phyloP scores from a whole-genome alignment of 2,113 vertebrate species.

The Ramphastos sulfuratus region DNA sequence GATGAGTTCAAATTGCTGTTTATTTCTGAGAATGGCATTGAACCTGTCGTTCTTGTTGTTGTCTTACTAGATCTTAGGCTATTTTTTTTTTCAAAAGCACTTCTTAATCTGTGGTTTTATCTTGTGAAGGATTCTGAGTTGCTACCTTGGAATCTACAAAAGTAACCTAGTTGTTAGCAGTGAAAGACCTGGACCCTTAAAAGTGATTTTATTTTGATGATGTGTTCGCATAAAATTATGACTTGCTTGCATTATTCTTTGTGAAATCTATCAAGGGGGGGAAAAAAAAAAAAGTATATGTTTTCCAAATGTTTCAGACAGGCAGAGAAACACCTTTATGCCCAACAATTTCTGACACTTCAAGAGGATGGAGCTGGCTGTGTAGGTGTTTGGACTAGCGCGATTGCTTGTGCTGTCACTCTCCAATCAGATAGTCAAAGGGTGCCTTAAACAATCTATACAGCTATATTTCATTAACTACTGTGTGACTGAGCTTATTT shows the following conservation, averaged over 20 bases:
- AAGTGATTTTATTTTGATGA: background rate
- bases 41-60: background rate
- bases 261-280: background rate
- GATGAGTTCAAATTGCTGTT: background rate
- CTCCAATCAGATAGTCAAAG: background rate
- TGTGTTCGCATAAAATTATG: background rate
- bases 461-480: constrained; percentile 1
- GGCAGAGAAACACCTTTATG: background rate
- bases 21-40: background rate
- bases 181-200: background rate
- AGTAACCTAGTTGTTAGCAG: background rate
- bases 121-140: background rate
- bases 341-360: background rate
- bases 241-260: background rate
- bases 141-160: background rate
- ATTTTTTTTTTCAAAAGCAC: background rate
- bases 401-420: background rate
- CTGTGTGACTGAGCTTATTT: constrained; percentile 11
- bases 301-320: background rate
- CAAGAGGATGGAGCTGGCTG: background rate
- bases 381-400: background rate
- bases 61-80: background rate
- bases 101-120: background rate
- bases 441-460: constrained; percentile 4
- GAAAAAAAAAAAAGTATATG: background rate